phyloP scores from a whole-genome alignment of 2,888 invertebrate species.

The Eristalis intricaria region DNA sequence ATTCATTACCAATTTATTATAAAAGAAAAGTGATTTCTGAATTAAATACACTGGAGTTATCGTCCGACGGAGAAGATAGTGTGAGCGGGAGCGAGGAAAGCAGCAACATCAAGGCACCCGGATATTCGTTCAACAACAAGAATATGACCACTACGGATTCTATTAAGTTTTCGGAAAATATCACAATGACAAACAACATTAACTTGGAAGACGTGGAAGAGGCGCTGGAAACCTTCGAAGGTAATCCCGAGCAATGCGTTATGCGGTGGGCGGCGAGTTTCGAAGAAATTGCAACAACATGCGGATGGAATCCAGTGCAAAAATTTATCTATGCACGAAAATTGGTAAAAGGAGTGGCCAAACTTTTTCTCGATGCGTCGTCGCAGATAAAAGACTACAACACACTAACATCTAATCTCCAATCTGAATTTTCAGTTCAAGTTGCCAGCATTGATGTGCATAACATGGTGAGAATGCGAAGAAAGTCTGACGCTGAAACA shows the following conservation, averaged over 20 bases:
- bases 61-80: not conserved
- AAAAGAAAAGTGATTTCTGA: not conserved
- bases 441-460: not conserved
- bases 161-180: not conserved
- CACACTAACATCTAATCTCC: not conserved
- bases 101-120: slow-evolving; percentile 6
- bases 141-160: not conserved
- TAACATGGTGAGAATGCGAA: not conserved
- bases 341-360: not conserved
- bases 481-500: not conserved
- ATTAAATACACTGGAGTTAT: not conserved
- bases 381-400: slow-evolving; percentile 1
- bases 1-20: not conserved
- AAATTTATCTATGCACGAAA: slow-evolving; percentile 10
- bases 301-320: not conserved
- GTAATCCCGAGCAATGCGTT: not conserved
- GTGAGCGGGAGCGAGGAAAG: not conserved
- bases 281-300: slow-evolving; percentile 4
- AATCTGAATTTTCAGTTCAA: not conserved
- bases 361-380: slow-evolving; percentile 7
- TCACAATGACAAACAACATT: slow-evolving; percentile 1
- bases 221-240: not conserved
- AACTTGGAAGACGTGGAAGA: not conserved
- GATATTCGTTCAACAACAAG: not conserved
- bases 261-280: not conserved